Base-by-base conservation (phyloP, 1,140 invertebrate species). In the Bombus pascuorum region DNA sequence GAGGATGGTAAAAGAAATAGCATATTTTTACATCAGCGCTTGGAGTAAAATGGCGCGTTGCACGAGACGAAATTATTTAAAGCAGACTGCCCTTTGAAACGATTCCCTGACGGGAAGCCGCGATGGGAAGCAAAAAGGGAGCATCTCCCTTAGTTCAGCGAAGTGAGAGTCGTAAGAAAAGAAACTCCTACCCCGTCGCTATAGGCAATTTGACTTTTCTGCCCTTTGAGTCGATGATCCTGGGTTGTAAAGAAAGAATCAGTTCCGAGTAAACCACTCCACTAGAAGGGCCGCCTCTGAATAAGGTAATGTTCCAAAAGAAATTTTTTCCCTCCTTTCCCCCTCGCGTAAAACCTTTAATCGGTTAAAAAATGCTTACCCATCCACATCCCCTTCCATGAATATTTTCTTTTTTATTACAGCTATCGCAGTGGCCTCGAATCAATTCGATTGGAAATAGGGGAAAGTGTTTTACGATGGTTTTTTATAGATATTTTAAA, bases 31-130 rank as follows among this genome's bases (percentile, higher is more conserved):
- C 68, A 87, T 74, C 87, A 73, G 74, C 66, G 62, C 44, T 57
- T 59, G 53, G 59, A 81, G 86, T 89, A 89, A 89, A 89, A 89
- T 86, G 75, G 47, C 59, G 62, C 87, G 87, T n/a, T 44, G 74
- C 77, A 13, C 59, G 39, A 68, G 59, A 76, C 80, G 76, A 86
- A 90, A 90, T 89, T 89, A 90, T 90, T 89, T 90, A 83, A 90
- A 80, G 66, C 42, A 65, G 78, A 89, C 79, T 76, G 47, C 75
- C 44, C 71, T 79, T 86, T 81, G 84, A 83, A 72, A 78, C 59
- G 22, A 47, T 66, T 65, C 62, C 78, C 34, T 32, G 25, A 25
- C 77, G 6, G 37, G 39, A 62, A 75, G 65, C 66, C 47, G 37
- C 62, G 28, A 34, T 28, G 73, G 9, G 42, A 75, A 76, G 44